Conservation (phyloP, 2,797 vertebrate species). For the Enteromius paludinosus region DNA sequence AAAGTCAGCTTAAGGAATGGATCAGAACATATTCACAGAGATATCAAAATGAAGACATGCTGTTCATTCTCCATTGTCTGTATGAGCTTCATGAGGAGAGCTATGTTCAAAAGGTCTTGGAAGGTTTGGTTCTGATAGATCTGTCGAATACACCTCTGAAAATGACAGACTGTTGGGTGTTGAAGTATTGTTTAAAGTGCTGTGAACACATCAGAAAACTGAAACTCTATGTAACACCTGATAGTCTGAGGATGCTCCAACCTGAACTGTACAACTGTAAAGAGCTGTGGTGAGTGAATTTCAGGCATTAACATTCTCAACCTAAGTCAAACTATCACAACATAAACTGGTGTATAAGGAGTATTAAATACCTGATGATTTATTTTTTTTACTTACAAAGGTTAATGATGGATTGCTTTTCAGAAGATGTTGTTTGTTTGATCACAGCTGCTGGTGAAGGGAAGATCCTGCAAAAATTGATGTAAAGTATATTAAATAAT, state of each 20-base stretch:
- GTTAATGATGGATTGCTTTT: background rate
- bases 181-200: conserved; percentile 36
- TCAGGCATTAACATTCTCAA: background rate
- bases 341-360: background rate
- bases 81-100: conserved; percentile 17
- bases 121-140: background rate
- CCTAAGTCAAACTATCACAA: background rate
- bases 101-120: conserved; percentile 6
- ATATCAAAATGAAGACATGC: conserved; percentile 18
- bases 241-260: conserved; percentile 34
- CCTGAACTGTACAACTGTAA: conserved; percentile 17
- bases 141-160: background rate
- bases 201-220: conserved; percentile 16
- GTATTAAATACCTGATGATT: background rate
- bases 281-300: conserved; percentile 35
- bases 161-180: conserved; percentile 5
- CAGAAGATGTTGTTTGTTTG: conserved; percentile 14
- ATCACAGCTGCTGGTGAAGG: conserved; percentile 9
- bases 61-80: conserved; percentile 43
- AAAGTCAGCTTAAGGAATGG: conserved; percentile 34
- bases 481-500: background rate
- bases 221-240: conserved; percentile 3
- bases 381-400: background rate
- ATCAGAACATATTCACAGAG: background rate
- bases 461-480: background rate